Evolutionary conservation across 2,888 invertebrate genomes (phyloP), one percentile per base, ranked within the genome.

Genomic region (Scelioninae gen. 2): DNA sequence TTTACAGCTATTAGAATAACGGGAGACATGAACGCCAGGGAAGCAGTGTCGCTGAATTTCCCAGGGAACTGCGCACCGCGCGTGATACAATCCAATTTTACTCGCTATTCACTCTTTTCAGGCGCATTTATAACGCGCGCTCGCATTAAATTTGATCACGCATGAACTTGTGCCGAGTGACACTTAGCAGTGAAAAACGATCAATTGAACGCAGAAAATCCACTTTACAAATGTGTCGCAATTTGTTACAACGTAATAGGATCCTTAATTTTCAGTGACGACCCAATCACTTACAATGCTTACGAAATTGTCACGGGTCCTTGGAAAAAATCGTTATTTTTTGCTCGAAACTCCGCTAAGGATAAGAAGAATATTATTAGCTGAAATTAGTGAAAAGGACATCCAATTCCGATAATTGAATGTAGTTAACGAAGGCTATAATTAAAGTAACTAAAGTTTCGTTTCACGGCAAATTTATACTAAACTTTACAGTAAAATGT

Each of bases 1-100:
- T 74, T 69, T 65, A 69, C 63, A 48, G 61, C 79, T 79, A 80
- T 80, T 78, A 80, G 78, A 80, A 80, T 83, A 82, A 82, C 81
- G 82, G 82, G 81, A 82, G 82, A 81, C 77, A 76, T 61, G 73
- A 80, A 81, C 76, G 80, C 73, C 71, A 61, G 77, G 33, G 71
- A 75, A 71, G 76, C 77, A 76, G 76, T 74, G 79, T 75, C 75
- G 57, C 45, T 48, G 55, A n/a, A 61, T 72, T 61, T 60, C 61
- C 61, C 67, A 60, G 53, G 46, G 53, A 60, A 55, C 18, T 37
- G 61, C 11, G 52, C 58, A 58, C 13, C 37, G 43, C 55, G 58
- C 58, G 37, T 64, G 58, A 58, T 71, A 52, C 64, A 28, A 72
- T 72, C 50, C 55, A 72, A 65, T 67, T 72, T 67, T 55, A 43